A percentile compares a stretch with the other conserved stretches of the same genome.
These are phyloP conservation scores for Drosophila sordidula DNA, from an alignment of 2,888 invertebrate species.

Conservation along the genomic window DNA sequence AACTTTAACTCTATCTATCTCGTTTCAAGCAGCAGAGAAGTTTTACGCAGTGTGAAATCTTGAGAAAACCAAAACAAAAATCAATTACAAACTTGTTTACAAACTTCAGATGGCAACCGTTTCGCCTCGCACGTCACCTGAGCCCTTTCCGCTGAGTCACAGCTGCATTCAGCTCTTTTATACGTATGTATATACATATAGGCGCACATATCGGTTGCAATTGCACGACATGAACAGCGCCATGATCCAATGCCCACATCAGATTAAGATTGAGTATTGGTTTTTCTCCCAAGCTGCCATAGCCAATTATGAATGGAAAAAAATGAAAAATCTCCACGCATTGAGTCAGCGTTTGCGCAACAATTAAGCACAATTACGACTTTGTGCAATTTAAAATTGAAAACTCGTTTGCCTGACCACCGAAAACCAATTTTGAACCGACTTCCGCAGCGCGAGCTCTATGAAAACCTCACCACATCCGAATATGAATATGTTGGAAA, in stretches of 20 bases:
- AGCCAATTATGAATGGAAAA: constrained; percentile 46
- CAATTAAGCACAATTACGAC: constrained; percentile 72
- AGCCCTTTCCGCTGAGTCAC: constrained; percentile 55
- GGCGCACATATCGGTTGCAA: constrained; percentile 8
- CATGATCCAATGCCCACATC: constrained; percentile 33
- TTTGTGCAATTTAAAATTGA: constrained; percentile 71
- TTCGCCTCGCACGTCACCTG: background rate
- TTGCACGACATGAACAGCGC: constrained; percentile 45
- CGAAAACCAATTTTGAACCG: constrained; percentile 25
- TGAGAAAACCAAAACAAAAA: constrained; percentile 27
- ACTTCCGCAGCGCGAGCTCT: constrained; percentile 61
- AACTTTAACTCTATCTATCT: too few species aligned
- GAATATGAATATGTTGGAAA: constrained; percentile 37
- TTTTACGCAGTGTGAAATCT: constrained; percentile 3
- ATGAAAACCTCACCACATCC: constrained; percentile 34
- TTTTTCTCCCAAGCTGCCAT: constrained; percentile 53
- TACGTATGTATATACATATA: background rate
- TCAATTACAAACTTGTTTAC: constrained; percentile 20
- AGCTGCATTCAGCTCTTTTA: background rate
- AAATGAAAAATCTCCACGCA: constrained; percentile 19
- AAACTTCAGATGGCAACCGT: background rate
- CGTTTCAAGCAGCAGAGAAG: background rate
- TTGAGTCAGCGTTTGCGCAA: constrained; percentile 61
- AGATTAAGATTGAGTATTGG: constrained; percentile 44
- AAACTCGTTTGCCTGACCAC: constrained; percentile 61